Evolutionary conservation across 2,888 invertebrate genomes (phyloP).

Genomic region (Lycocerus yunnanus): DNA sequence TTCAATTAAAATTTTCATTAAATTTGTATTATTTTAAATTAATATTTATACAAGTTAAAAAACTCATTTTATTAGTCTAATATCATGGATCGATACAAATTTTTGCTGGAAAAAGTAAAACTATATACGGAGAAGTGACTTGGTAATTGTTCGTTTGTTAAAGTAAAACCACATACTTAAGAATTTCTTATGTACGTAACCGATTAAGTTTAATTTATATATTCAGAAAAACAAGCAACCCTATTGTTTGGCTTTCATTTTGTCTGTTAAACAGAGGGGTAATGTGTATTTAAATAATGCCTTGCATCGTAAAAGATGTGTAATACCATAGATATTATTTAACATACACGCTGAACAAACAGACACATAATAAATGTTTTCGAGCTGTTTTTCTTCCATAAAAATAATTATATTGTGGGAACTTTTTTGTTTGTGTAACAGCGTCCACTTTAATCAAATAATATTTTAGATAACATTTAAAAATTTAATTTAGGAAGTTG

Average conservation of each 20-base stretch:
- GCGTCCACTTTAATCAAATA: constrained; percentile 27
- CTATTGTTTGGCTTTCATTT: constrained; percentile 52
- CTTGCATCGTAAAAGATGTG: constrained; percentile 46
- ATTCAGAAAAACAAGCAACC: constrained; percentile 37
- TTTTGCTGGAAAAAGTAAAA: not conserved
- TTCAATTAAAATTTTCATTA: too few species aligned
- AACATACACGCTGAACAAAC: constrained; percentile 47
- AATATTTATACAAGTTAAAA: too few species aligned
- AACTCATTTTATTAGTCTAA: not conserved
- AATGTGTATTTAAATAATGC: constrained; percentile 44
- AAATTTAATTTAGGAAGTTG: constrained; percentile 11
- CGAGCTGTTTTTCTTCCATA: constrained; percentile 50
- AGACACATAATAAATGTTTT: constrained; percentile 45
- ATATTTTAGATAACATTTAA: constrained; percentile 18
- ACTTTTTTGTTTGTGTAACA: constrained; percentile 26
- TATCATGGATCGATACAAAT: not conserved
- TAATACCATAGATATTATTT: constrained; percentile 44
- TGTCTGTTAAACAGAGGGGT: constrained; percentile 44
- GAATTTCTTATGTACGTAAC: not conserved
- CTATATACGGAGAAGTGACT: not conserved
- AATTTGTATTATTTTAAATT: too few species aligned
- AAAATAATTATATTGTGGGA: constrained; percentile 41
- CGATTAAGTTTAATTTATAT: constrained; percentile 38
- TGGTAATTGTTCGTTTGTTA: not conserved
- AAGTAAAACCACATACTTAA: not conserved